These are phyloP conservation scores for Spinus olivaceus DNA, from an alignment of 2,797 vertebrate species.

Conservation along the genomic window DNA sequence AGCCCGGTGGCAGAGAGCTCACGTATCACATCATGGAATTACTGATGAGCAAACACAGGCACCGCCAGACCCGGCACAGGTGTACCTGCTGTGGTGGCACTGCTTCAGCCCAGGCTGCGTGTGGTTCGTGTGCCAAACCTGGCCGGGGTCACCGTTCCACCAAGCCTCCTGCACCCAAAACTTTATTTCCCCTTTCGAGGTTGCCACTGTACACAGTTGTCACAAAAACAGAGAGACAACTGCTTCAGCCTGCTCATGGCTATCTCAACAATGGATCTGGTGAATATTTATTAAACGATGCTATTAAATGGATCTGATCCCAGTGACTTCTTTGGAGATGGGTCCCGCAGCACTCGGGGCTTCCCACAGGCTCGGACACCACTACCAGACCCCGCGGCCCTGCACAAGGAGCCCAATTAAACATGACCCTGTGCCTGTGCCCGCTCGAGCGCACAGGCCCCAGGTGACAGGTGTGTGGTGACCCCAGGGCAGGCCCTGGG, in stretches of 20 bases:
- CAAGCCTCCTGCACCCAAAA: neutral
- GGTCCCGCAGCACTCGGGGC: no score
- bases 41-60: accelerated
- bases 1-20: neutral
- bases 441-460: accelerated
- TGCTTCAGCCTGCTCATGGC: neutral
- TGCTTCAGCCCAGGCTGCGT: accelerated
- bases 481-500: accelerated
- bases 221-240: neutral
- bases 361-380: accelerated
- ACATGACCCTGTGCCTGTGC: accelerated
- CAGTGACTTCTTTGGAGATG: accelerated
- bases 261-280: accelerated
- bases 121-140: accelerated
- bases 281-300: accelerated
- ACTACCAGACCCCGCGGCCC: accelerated
- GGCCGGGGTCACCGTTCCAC: accelerated
- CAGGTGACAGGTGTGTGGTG: accelerated
- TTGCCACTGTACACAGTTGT: accelerated
- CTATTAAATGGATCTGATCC: neutral
- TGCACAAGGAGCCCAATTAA: accelerated
- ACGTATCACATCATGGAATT: accelerated
- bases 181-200: neutral
- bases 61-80: neutral
- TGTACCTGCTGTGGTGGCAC: accelerated